Evolutionary conservation across 2,797 vertebrate species (phyloP).

Genomic region (Podarcis lilfordi): DNA sequence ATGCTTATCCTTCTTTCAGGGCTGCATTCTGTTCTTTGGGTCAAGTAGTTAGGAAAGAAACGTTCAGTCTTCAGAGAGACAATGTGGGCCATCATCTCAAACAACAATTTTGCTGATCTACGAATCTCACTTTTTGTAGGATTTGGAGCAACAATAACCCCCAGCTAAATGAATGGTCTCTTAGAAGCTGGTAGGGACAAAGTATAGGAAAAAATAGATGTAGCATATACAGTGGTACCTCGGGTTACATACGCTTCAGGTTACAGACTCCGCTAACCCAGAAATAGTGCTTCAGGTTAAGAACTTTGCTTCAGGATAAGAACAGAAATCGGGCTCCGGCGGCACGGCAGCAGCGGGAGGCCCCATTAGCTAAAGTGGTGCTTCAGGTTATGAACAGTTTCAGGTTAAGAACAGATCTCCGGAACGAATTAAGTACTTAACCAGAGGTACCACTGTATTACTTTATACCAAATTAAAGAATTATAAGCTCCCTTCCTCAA

Average conservation of each 20-base stretch:
- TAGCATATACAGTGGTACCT: too few relatives aligned
- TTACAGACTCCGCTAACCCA: too few relatives aligned
- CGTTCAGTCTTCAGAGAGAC: background rate
- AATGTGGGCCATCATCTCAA: background rate
- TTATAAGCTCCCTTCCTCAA: background rate
- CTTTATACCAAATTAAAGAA: background rate
- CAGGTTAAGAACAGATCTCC: too few relatives aligned
- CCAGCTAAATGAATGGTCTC: background rate
- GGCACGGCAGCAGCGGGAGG: too few relatives aligned
- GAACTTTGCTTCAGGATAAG: too few relatives aligned
- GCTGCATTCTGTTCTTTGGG: background rate
- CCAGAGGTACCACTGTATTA: too few relatives aligned
- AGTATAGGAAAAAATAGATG: background rate
- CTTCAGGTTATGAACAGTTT: too few relatives aligned
- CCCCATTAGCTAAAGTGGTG: too few relatives aligned
- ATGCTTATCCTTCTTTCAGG: background rate
- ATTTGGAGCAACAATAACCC: background rate
- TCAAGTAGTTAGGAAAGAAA: background rate
- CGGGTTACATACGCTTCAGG: too few relatives aligned
- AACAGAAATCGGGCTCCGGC: too few relatives aligned
- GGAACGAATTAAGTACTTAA: too few relatives aligned
- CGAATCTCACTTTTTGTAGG: background rate
- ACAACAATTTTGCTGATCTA: background rate
- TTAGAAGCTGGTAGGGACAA: background rate
- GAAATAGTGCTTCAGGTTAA: too few relatives aligned